Percentiles rank a stretch among this genome's conserved stretches.
These are phyloP conservation scores for Ginglymostoma cirratum DNA, from an alignment of 2,113 vertebrate species.

Conservation along the genomic window DNA sequence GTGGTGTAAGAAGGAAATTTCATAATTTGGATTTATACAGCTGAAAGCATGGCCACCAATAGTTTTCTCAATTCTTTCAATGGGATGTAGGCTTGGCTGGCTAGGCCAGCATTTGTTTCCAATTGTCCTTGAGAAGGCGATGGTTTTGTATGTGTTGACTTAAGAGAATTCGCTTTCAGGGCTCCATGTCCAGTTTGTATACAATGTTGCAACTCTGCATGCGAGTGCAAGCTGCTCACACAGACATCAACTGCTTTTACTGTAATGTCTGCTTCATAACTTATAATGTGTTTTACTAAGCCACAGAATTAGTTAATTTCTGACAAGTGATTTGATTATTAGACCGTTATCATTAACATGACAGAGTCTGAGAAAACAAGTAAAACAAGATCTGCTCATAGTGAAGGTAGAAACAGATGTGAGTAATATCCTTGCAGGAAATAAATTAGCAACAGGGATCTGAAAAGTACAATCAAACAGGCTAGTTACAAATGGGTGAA, in stretches of 20 bases:
- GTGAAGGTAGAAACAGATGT: not conserved
- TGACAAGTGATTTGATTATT: too few species aligned
- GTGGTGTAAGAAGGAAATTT: not conserved
- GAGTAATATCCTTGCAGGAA: not conserved
- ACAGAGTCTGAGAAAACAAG: not conserved
- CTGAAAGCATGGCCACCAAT: not conserved
- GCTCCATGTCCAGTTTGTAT: too few species aligned
- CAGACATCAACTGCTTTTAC: too few species aligned
- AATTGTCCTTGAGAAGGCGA: too few species aligned
- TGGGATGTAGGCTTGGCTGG: too few species aligned
- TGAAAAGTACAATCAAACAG: not conserved
- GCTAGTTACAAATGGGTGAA: not conserved
- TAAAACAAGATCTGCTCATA: not conserved
- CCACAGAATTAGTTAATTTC: too few species aligned
- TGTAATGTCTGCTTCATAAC: too few species aligned
- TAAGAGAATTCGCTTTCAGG: not conserved
- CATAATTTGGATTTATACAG: not conserved
- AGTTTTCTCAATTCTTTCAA: too few species aligned
- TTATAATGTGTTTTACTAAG: too few species aligned
- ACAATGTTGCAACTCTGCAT: too few species aligned
- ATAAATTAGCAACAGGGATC: not conserved
- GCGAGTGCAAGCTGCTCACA: too few species aligned
- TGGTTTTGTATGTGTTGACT: not conserved
- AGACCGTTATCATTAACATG: too few species aligned
- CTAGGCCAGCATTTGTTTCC: not conserved